Evolutionary conservation across 2,113 vertebrate genomes (phyloP).

Genomic region (Mionectes macconnelli): DNA sequence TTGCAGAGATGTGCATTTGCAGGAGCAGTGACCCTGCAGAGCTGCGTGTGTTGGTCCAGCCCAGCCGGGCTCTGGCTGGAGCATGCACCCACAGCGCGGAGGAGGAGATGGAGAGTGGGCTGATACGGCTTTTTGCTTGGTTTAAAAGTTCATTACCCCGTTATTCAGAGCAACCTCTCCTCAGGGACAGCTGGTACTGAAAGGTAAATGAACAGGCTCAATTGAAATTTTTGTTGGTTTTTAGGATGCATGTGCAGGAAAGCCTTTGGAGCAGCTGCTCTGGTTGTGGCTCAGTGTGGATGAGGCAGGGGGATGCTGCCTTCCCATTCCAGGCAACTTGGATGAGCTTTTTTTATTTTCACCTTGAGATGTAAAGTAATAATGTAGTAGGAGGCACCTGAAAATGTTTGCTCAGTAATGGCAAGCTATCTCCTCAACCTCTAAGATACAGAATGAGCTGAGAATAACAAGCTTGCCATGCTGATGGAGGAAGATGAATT

Average conservation of each 20-base stretch:
- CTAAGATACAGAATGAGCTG: not conserved
- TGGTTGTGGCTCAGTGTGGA: fast-evolving
- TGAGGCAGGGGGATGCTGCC: not conserved
- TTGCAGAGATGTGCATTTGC: not conserved
- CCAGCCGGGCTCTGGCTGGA: fast-evolving
- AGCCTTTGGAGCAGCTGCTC: not conserved
- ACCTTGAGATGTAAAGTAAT: not conserved
- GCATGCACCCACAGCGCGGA: fast-evolving
- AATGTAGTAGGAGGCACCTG: not conserved
- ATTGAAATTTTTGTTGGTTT: not conserved
- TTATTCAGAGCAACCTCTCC: not conserved
- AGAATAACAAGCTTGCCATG: not conserved
- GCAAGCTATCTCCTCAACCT: fast-evolving
- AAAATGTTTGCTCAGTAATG: not conserved
- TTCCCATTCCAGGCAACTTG: not conserved
- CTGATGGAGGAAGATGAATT: not conserved
- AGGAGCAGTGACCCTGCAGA: not conserved
- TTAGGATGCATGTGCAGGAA: not conserved
- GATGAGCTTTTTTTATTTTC: not conserved
- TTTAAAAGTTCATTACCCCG: not conserved
- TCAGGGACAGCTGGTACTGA: not conserved
- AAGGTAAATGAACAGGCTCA: not conserved
- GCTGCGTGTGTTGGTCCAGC: not conserved
- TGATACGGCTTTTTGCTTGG: not conserved
- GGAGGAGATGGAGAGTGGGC: not conserved